These are phyloP conservation scores for Papilio polyxenes DNA, from an alignment of 1,140 invertebrate species.

Conservation along the genomic window DNA sequence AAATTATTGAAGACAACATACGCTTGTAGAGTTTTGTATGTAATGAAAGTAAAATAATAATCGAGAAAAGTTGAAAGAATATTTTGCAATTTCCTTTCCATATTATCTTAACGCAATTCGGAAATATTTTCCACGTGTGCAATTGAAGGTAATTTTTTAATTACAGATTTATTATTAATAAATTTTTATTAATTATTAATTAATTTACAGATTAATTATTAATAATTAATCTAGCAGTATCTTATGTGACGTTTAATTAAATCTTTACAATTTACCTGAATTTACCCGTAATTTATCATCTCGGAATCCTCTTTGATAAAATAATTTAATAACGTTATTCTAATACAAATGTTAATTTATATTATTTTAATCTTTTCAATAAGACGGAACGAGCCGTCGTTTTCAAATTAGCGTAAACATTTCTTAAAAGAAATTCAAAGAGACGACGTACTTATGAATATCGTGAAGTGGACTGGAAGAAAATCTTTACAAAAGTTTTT, in stretches of 20 bases:
- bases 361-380: conserved; percentile 8
- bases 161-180: neutral
- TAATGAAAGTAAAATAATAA: too few species aligned
- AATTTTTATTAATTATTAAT: too few species aligned
- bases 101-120: neutral
- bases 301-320: neutral
- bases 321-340: neutral
- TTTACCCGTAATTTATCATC: neutral
- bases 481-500: conserved; percentile 2
- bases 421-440: conserved; percentile 13
- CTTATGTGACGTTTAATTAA: neutral
- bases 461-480: conserved; percentile 11
- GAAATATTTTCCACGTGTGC: neutral
- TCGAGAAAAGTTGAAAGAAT: too few species aligned
- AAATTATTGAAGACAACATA: neutral
- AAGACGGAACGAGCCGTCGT: neutral
- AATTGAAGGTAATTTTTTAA: neutral
- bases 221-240: neutral
- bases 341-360: neutral
- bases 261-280: neutral
- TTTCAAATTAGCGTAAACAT: conserved; percentile 20
- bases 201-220: neutral
- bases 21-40: neutral
- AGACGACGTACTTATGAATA: conserved; percentile 15
- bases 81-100: too few species aligned